Conservation (phyloP, 53 echinoderm and acorn worm species). For the Luidia sarsii region DNA sequence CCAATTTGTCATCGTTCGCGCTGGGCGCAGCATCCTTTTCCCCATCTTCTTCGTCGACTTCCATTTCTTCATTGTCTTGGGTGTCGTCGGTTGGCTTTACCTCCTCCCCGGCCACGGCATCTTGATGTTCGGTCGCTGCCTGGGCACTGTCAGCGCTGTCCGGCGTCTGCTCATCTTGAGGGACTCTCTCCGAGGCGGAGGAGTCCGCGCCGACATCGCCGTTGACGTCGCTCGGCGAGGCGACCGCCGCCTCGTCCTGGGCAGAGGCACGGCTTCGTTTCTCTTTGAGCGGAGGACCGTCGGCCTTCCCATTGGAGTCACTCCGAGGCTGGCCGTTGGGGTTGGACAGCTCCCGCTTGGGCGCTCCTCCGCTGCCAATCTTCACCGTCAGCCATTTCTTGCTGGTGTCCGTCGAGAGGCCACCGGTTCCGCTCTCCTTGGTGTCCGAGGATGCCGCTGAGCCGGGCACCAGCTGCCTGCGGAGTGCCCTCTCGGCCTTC, state of each 20-base stretch:
- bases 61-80: not conserved
- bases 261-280: too few relatives aligned
- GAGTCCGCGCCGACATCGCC: not conserved
- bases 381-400: constrained; percentile 51
- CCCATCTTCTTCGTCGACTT: constrained; percentile 3
- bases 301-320: too few relatives aligned
- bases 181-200: not conserved
- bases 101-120: not conserved
- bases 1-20: too few relatives aligned
- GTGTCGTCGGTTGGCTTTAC: not conserved
- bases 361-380: not conserved
- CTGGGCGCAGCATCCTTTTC: too few relatives aligned
- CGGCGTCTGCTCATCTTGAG: not conserved
- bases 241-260: too few relatives aligned
- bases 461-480: not conserved
- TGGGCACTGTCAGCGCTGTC: not conserved
- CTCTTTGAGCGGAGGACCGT: too few relatives aligned
- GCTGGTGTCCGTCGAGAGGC: not conserved
- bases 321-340: constrained; percentile 13
- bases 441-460: not conserved
- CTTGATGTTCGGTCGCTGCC: not conserved
- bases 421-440: not conserved
- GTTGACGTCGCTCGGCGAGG: not conserved
- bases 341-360: not conserved
- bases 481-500: constrained; percentile 17